Evolutionary conservation across 2,113 vertebrate species (phyloP).

Genomic region (Ellobius talpinus): DNA sequence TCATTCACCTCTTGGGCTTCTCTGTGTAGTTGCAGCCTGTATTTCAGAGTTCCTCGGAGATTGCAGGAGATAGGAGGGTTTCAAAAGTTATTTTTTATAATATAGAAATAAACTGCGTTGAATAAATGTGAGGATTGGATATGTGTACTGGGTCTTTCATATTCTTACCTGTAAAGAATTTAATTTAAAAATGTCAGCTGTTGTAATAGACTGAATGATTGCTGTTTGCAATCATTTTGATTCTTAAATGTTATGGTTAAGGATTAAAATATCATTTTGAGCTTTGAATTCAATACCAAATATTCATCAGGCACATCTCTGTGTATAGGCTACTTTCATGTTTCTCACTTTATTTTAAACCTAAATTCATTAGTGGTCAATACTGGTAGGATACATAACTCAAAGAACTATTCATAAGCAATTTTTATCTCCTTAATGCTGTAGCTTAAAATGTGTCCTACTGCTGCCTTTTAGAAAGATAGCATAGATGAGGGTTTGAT

Average conservation of each 20-base stretch:
- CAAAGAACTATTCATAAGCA: background rate
- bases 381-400: background rate
- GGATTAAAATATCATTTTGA: background rate
- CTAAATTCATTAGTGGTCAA: background rate
- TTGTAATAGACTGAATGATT: background rate
- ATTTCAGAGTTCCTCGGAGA: too few species aligned
- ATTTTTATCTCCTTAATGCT: background rate
- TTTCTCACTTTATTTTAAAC: background rate
- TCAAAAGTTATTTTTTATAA: too few species aligned
- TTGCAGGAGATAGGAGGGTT: too few species aligned
- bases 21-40: too few species aligned
- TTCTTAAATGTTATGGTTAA: background rate
- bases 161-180: background rate
- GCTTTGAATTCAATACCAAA: background rate
- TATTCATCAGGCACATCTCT: background rate
- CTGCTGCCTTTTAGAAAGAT: background rate
- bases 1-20: too few species aligned
- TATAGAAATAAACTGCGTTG: background rate
- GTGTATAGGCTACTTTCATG: background rate
- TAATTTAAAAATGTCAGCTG: background rate
- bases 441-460: background rate
- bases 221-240: constrained; percentile 23
- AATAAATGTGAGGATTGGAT: background rate
- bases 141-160: background rate
- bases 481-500: background rate